A percentile compares a stretch with the other conserved stretches of the same genome.
Conservation (phyloP, 35 echinoderm and acorn worm genomes). For the Ophioderma brevispina region DNA sequence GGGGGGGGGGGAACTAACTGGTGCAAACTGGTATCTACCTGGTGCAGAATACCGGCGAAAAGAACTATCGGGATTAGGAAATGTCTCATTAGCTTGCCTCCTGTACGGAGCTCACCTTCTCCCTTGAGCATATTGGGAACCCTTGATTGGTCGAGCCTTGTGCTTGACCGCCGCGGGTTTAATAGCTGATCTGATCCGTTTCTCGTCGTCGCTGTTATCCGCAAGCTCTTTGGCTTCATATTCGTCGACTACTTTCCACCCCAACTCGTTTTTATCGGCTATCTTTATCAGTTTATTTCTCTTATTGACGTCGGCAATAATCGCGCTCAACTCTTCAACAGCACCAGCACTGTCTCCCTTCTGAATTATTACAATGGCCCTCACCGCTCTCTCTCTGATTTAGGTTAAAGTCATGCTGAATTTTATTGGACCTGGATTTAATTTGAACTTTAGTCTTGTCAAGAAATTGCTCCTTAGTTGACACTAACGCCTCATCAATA, state of each 20-base stretch:
- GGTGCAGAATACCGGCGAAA: too few relatives aligned
- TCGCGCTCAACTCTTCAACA: neutral
- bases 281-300: neutral
- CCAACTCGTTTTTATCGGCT: neutral
- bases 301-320: neutral
- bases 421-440: neutral
- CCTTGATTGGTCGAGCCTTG: too few relatives aligned
- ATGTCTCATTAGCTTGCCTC: too few relatives aligned
- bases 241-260: neutral
- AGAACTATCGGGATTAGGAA: too few relatives aligned
- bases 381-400: neutral
- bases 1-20: too few relatives aligned
- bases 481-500: neutral
- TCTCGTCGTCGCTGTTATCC: too few relatives aligned
- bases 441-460: neutral
- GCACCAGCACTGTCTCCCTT: neutral
- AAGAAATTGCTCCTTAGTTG: neutral
- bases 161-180: too few relatives aligned
- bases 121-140: too few relatives aligned
- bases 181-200: too few relatives aligned
- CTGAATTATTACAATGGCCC: neutral
- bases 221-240: too few relatives aligned
- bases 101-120: too few relatives aligned
- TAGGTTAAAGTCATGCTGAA: conserved; percentile 11
- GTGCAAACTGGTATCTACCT: too few relatives aligned